Conservation (phyloP, 1,140 invertebrate species). For the Drosophila subobscura region DNA sequence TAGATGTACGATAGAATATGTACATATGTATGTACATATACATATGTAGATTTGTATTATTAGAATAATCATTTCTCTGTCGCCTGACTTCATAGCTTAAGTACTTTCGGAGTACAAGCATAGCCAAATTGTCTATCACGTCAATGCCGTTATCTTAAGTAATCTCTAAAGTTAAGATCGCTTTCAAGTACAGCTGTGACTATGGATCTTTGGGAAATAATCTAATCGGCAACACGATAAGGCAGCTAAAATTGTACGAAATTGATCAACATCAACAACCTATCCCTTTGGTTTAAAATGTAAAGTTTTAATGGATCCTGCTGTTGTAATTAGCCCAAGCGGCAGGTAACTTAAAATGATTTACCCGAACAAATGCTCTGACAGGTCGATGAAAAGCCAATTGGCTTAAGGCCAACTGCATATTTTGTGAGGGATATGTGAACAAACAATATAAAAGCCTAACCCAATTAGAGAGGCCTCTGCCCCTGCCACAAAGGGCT, state of each 20-base stretch:
- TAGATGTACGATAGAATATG: too few species aligned
- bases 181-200: background rate
- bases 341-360: slow-evolving; percentile 14
- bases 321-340: slow-evolving; percentile 2
- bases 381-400: slow-evolving; percentile 53
- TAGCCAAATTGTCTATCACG: slow-evolving; percentile 1
- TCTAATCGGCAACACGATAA: slow-evolving; percentile 14
- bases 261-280: too few species aligned
- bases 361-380: slow-evolving; percentile 28
- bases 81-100: slow-evolving; percentile 14
- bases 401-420: slow-evolving; percentile 49
- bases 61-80: background rate
- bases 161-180: slow-evolving; percentile 11
- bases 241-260: background rate
- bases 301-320: too few species aligned
- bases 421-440: slow-evolving; percentile 12
- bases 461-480: too few species aligned
- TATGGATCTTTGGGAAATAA: slow-evolving; percentile 15
- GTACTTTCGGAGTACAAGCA: background rate
- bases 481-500: slow-evolving; percentile 15
- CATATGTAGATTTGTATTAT: too few species aligned
- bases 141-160: slow-evolving; percentile 12
- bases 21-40: too few species aligned
- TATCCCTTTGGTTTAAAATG: too few species aligned
- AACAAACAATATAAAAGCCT: slow-evolving; percentile 10